A percentile compares a stretch with the other conserved stretches of the same genome.
Evolutionary conservation across 2,113 vertebrate genomes (phyloP).

Genomic region (Callipepla californica): DNA sequence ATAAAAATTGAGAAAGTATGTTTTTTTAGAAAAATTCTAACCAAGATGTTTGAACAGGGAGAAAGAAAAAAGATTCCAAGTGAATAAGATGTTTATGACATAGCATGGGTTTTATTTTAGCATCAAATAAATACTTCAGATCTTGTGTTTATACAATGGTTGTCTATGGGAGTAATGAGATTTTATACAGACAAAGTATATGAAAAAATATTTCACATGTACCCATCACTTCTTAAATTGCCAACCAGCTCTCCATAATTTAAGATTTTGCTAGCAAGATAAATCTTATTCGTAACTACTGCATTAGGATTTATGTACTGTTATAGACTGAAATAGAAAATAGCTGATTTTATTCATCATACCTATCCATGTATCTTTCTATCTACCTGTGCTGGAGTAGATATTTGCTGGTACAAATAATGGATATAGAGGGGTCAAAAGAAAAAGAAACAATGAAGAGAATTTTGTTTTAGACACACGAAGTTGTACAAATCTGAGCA

Average conservation of each 20-base stretch:
- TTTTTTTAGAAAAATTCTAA: not conserved
- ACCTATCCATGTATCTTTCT: not conserved
- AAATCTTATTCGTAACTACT: not conserved
- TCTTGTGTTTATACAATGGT: not conserved
- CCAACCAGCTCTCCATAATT: not conserved
- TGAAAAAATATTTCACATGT: not conserved
- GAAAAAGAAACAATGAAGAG: not conserved
- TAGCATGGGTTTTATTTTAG: not conserved
- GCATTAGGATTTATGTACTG: not conserved
- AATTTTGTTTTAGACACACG: not conserved
- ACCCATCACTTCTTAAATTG: not conserved
- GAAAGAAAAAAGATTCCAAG: not conserved
- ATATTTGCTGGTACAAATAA: not conserved
- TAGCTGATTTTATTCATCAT: not conserved
- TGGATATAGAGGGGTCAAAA: no score
- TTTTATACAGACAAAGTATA: not conserved
- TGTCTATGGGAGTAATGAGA: not conserved
- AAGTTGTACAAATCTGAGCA: not conserved
- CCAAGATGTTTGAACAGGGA: fast-evolving
- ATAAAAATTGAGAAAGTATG: not conserved
- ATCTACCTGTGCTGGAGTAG: not conserved
- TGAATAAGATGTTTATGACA: not conserved
- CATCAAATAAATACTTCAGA: not conserved
- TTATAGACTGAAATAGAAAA: not conserved
- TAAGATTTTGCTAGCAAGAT: not conserved